Conservation (phyloP, 2,113 vertebrate species). For the Hippocampus guttulatus region DNA sequence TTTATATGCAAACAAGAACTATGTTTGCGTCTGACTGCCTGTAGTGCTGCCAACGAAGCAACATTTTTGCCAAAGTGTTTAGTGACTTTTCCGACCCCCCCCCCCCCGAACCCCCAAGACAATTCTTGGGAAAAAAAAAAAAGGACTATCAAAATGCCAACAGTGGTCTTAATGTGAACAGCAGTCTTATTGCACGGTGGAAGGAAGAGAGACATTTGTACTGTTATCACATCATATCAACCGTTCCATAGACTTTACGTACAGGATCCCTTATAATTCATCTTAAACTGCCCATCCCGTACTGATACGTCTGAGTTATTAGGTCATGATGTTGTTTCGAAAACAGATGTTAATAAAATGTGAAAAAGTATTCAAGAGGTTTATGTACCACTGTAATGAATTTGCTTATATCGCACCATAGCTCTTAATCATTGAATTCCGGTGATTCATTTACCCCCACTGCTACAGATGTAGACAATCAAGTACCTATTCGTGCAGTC, state of each 20-base stretch:
- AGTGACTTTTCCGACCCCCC: no score
- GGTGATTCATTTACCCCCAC: not conserved
- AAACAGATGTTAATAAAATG: conserved; percentile 19
- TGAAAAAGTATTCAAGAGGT: not conserved
- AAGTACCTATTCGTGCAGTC: not conserved
- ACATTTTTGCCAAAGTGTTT: no score
- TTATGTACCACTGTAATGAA: not conserved
- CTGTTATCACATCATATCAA: no score
- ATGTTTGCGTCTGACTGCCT: not conserved
- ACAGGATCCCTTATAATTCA: not conserved
- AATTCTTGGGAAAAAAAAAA: no score
- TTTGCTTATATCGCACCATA: not conserved
- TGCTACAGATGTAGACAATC: not conserved
- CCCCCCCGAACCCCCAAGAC: no score
- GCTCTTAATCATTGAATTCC: not conserved
- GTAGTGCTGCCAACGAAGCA: not conserved
- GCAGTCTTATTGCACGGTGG: not conserved
- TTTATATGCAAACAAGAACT: not conserved
- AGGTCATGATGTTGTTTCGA: conserved; percentile 11
- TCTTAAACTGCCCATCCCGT: not conserved
- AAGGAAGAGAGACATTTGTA: no score
- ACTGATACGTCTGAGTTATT: conserved; percentile 11
- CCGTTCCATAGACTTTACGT: no score
- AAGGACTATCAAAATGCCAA: no score
- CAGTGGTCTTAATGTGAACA: not conserved